Base-by-base conservation (phyloP, 1,140 invertebrate species). In the Dufourea novaeangliae region DNA sequence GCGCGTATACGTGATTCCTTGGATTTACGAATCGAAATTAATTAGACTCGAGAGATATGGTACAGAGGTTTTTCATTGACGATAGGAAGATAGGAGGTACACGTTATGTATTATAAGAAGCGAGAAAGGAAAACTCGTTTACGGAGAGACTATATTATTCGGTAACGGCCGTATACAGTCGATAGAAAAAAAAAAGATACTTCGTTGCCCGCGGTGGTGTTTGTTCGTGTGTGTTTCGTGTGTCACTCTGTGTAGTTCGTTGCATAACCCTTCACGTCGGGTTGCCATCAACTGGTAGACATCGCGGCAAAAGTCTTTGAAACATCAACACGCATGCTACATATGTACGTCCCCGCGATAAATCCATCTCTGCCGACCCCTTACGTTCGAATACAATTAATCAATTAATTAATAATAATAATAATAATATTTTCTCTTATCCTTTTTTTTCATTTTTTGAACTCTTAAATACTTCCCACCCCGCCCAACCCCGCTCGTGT, bases 381-480 rank as follows among this genome's bases (percentile, higher is more conserved):
- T 72, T 44, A 39, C 4, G 14, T 4, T 41, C 46, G 62, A 64
- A 29, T 68, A 67, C 37, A 41, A 59, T 57, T 64, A 37, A 50
- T 77, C 52, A 69, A n/a, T 41, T 46, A 46, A 63, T 80, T 56
- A 73, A 70, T 71, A 63, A 56, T 78, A 86, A 80, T 78, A 84
- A 80, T 79, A 71, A 80, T 73, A 78, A 32, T 61, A 27, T 0
- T 56, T 50, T n/a, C 20, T 50, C 20, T 50, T n/a, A 79, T 85
- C 83, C 74, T 83, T 77, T 75, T 63, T 72, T 87, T 84, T 86
- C 78, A 80, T 78, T 83, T 61, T 82, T 90, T 87, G 85, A 87
- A 91, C 88, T 88, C 75, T 90, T 84, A 78, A 83, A 85, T 86
- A 88, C 80, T 79, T 85, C 79, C 79, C 80, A 57, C 32, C 80